These are phyloP conservation scores for Scaptomyza pallida DNA, from an alignment of 1,140 invertebrate genomes.

Conservation along the genomic window DNA sequence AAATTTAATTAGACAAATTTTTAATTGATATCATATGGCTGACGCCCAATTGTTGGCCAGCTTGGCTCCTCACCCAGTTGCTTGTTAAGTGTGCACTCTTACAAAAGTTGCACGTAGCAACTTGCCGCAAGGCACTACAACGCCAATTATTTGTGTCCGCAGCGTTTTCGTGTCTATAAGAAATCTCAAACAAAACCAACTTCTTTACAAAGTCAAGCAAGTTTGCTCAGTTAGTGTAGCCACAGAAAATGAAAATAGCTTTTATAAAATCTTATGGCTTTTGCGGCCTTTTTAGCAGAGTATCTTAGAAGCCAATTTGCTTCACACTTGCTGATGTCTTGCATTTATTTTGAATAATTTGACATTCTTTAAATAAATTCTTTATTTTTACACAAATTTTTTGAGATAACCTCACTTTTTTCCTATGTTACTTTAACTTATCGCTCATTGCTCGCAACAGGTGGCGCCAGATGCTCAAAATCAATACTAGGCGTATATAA, in stretches of 20 bases:
- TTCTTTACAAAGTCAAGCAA: conserved; percentile 2
- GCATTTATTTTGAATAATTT: too few species aligned
- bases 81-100: conserved; percentile 34
- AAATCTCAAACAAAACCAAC: conserved; percentile 18
- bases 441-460: neutral
- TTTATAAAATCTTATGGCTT: neutral
- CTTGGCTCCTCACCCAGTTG: conserved; percentile 7
- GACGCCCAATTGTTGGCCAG: conserved; percentile 49
- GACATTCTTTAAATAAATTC: too few species aligned
- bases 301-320: neutral
- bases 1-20: conserved; percentile 82
- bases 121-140: conserved; percentile 55
- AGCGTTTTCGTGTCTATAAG: neutral
- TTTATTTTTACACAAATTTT: too few species aligned
- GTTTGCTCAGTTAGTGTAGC: conserved; percentile 18
- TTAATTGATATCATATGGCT: conserved; percentile 83
- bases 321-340: neutral
- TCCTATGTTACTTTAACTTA: too few species aligned
- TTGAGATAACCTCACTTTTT: too few species aligned
- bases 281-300: neutral
- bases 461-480: neutral
- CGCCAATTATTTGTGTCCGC: conserved; percentile 59
- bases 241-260: neutral
- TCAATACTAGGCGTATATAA: conserved; percentile 3
- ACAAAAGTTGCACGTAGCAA: conserved; percentile 60